These are phyloP conservation scores for Hipparchia sbordonii DNA, from an alignment of 2,888 invertebrate species.

Conservation along the genomic window DNA sequence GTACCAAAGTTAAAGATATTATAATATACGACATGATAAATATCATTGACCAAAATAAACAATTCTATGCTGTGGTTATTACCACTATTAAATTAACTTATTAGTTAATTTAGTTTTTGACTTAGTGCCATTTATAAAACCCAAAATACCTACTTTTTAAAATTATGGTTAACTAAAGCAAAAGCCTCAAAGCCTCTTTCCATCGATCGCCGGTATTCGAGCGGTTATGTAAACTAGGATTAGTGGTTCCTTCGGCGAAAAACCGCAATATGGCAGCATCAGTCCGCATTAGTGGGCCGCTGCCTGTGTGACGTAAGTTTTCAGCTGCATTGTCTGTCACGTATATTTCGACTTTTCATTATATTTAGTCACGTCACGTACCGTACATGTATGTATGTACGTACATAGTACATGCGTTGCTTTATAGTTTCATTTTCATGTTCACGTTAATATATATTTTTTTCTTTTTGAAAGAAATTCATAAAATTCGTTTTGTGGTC, in stretches of 20 bases:
- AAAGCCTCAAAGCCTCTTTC: neutral
- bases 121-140: neutral
- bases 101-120: too few species aligned
- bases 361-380: constrained; percentile 8
- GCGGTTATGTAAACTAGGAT: constrained; percentile 51
- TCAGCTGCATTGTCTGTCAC: constrained; percentile 41
- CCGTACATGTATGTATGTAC: neutral
- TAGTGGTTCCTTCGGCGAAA: constrained; percentile 45
- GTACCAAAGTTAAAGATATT: too few species aligned
- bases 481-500: too few species aligned
- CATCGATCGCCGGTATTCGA: neutral
- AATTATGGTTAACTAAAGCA: neutral
- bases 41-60: too few species aligned
- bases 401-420: neutral
- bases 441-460: too few species aligned
- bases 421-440: constrained; percentile 1
- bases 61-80: too few species aligned
- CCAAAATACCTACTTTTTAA: neutral
- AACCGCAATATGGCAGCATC: constrained; percentile 50
- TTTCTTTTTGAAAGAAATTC: too few species aligned
- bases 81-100: too few species aligned
- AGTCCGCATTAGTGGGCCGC: constrained; percentile 45
- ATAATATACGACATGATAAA: neutral
- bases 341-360: constrained; percentile 18
- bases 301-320: constrained; percentile 45